Percentiles rank a stretch among this genome's conserved stretches.
Conservation (phyloP, 2,888 invertebrate genomes). For the Phaonia tiefii region DNA sequence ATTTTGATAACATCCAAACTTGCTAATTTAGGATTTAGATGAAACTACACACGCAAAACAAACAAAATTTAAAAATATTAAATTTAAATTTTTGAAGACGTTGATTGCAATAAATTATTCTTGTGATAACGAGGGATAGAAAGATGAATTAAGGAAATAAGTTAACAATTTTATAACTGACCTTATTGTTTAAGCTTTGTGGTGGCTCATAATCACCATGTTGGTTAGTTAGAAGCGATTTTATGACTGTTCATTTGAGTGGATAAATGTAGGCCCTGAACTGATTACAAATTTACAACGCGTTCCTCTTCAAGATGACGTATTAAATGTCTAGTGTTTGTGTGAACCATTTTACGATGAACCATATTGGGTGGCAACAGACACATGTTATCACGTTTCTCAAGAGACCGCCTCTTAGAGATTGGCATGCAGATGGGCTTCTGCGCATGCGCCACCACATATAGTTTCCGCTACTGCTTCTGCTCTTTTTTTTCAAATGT, state of each 20-base stretch:
- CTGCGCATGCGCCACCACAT: no score
- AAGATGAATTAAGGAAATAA: neutral
- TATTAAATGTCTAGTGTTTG: slow-evolving; percentile 1
- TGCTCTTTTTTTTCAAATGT: slow-evolving; percentile 2
- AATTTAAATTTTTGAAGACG: no score
- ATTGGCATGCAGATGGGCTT: slow-evolving; percentile 9
- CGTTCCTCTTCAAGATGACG: neutral
- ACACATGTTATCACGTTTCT: slow-evolving; percentile 14
- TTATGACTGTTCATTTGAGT: no score
- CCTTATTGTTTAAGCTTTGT: neutral
- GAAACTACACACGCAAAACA: no score
- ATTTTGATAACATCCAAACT: no score
- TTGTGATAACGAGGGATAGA: neutral
- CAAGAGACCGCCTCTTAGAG: neutral
- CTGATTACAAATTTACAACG: slow-evolving; percentile 11
- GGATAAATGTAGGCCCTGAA: slow-evolving; percentile 8
- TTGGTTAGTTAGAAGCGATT: no score
- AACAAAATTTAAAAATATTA: no score
- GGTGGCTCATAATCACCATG: no score
- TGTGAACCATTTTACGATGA: neutral
- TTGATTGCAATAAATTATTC: slow-evolving; percentile 14
- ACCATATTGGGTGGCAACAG: slow-evolving; percentile 10
- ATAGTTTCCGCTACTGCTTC: no score
- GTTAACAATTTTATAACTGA: neutral
- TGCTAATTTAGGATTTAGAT: no score